phyloP scores from a whole-genome alignment of 1,140 invertebrate genomes.

The Zaprionus davidi region DNA sequence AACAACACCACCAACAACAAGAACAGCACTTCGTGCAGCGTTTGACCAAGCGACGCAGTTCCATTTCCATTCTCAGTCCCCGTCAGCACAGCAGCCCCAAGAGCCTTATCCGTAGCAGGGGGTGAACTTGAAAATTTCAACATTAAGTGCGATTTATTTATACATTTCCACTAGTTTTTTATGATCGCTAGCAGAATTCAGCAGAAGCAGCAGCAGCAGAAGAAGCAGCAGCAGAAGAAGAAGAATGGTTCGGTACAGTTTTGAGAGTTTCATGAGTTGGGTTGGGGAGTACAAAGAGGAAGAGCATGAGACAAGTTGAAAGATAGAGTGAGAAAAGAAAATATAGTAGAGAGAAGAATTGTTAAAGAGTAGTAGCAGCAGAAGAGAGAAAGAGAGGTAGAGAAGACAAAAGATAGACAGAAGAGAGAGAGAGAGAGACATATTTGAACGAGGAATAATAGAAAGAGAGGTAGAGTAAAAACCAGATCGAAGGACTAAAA shows the following conservation, averaged over 20 bases:
- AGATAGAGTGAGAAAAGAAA: neutral
- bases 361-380: neutral
- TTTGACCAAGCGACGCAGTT: constrained; percentile 35
- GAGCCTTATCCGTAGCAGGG: constrained; percentile 52
- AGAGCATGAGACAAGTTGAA: neutral
- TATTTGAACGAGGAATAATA: neutral
- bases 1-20: neutral
- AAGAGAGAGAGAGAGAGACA: neutral
- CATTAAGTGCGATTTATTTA: constrained; percentile 55
- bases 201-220: neutral
- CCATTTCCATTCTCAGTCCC: constrained; percentile 21
- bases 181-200: constrained; percentile 31
- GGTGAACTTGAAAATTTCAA: constrained; percentile 76
- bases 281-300: neutral
- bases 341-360: no score
- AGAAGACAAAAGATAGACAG: neutral
- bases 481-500: no score
- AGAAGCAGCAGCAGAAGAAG: neutral
- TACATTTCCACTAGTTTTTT: constrained; percentile 47
- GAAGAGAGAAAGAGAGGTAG: neutral
- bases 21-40: neutral
- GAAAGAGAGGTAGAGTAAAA: neutral
- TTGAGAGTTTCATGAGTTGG: constrained; percentile 1
- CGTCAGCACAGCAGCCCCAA: constrained; percentile 23
- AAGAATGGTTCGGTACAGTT: constrained; percentile 15